Evolutionary conservation across 2,888 invertebrate species (phyloP).

Genomic region (Chalcis sispes): DNA sequence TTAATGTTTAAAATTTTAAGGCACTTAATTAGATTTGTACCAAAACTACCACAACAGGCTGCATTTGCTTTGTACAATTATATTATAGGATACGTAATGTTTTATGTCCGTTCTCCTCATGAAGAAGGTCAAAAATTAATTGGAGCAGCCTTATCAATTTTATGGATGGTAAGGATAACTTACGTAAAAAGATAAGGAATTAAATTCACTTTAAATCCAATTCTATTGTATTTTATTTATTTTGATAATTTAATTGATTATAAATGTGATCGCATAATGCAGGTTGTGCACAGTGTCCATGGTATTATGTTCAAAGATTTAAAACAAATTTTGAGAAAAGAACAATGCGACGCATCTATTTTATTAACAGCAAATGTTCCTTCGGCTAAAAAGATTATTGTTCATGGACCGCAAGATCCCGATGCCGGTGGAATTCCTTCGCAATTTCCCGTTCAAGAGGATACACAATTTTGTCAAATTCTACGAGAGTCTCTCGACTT

Average conservation of each 20-base stretch:
- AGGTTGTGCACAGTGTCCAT: slow-evolving; percentile 98
- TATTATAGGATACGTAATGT: slow-evolving; percentile 99
- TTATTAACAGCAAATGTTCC: slow-evolving; percentile 99
- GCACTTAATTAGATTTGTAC: slow-evolving; percentile 94
- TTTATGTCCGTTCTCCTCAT: slow-evolving; percentile 96
- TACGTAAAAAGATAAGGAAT: too few species aligned
- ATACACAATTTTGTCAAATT: slow-evolving; percentile 96
- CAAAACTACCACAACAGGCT: slow-evolving; percentile 95
- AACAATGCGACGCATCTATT: slow-evolving; percentile 99
- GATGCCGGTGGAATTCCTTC: slow-evolving; percentile 97
- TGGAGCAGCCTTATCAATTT: slow-evolving; percentile 93
- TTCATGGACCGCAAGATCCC: slow-evolving; percentile 93
- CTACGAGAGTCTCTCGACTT: slow-evolving; percentile 97
- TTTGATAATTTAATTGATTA: background rate
- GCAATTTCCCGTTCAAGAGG: slow-evolving; percentile 98
- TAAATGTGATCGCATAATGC: slow-evolving; percentile 59
- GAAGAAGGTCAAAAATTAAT: slow-evolving; percentile 96
- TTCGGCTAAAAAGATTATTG: slow-evolving; percentile 98
- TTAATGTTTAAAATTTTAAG: slow-evolving; percentile 95
- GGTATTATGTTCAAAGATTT: slow-evolving; percentile 99
- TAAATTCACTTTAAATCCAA: too few species aligned
- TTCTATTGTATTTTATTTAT: too few species aligned
- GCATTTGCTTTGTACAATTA: slow-evolving; percentile 99
- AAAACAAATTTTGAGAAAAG: slow-evolving; percentile 98
- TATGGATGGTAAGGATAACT: slow-evolving; percentile 89